These are phyloP conservation scores for Rhagium mordax DNA, from an alignment of 2,888 invertebrate species.

Conservation along the genomic window DNA sequence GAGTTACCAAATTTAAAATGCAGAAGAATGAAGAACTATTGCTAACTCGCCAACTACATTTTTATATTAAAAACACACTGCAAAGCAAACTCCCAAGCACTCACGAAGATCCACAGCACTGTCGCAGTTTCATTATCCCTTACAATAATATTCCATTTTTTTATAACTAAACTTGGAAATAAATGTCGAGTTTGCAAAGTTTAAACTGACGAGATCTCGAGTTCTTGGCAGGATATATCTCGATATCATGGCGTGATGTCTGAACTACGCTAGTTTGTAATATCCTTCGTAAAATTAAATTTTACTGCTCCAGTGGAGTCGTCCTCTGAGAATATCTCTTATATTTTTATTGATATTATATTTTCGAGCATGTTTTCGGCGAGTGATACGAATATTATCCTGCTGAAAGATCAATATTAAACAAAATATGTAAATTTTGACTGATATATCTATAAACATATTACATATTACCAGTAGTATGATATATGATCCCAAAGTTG, in stretches of 20 bases:
- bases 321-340: constrained; percentile 29
- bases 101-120: background rate
- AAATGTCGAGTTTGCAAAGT: constrained; percentile 14
- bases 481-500: background rate
- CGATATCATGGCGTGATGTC: constrained; percentile 34
- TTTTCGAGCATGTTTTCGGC: constrained; percentile 21
- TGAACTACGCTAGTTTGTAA: constrained; percentile 39
- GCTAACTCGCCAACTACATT: background rate
- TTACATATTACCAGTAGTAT: background rate
- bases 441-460: background rate
- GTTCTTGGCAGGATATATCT: constrained; percentile 19
- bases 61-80: background rate
- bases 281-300: constrained; percentile 49
- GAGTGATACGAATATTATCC: constrained; percentile 15
- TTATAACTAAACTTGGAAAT: constrained; percentile 18
- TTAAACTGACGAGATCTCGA: constrained; percentile 1
- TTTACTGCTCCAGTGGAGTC: constrained; percentile 37
- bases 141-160: constrained; percentile 17
- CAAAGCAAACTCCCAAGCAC: background rate
- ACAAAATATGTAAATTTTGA: constrained; percentile 15
- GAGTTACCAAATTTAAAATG: background rate
- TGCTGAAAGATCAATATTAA: constrained; percentile 3
- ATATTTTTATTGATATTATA: constrained; percentile 36
- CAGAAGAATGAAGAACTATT: background rate
- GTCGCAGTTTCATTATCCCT: background rate